These are phyloP conservation scores for Caenorhabditis macrosperma DNA, from an alignment of 2,888 invertebrate species.

Conservation along the genomic window DNA sequence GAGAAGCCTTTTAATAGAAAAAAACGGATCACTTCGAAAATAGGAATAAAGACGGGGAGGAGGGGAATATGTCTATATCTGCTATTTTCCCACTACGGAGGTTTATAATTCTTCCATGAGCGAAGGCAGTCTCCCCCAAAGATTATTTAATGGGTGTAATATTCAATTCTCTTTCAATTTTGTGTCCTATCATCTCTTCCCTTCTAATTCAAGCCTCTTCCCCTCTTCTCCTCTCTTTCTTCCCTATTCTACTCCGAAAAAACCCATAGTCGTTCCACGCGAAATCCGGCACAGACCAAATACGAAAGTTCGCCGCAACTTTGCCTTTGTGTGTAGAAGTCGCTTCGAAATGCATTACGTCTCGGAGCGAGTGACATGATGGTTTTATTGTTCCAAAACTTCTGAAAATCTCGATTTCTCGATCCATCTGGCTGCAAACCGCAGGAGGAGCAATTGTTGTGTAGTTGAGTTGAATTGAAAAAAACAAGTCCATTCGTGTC, in stretches of 20 bases:
- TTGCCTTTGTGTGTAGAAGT: constrained; percentile 12
- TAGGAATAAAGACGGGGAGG: not conserved
- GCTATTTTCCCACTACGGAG: constrained; percentile 22
- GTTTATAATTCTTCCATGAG: constrained; percentile 16
- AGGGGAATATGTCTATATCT: not conserved
- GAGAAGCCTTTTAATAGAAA: constrained; percentile 2
- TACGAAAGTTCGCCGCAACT: constrained; percentile 42
- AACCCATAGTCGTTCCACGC: constrained; percentile 1
- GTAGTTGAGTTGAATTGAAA: too few relatives aligned
- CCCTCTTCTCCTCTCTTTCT: not conserved
- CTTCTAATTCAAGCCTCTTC: constrained; percentile 18
- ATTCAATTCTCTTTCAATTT: constrained; percentile 50
- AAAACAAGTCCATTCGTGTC: constrained; percentile 29
- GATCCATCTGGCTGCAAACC: too few relatives aligned
- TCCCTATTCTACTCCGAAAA: constrained; percentile 4
- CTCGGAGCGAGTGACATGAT: constrained; percentile 15
- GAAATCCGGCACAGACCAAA: constrained; percentile 7
- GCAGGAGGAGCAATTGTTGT: too few relatives aligned
- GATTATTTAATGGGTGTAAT: constrained; percentile 52
- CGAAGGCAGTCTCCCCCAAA: constrained; percentile 18
- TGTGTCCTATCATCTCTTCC: constrained; percentile 32
- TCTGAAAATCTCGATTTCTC: constrained; percentile 1
- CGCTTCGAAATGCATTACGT: constrained; percentile 45
- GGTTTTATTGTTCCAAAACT: not conserved
- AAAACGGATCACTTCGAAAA: not conserved